phyloP scores from a whole-genome alignment of 1,140 invertebrate genomes.

The Drosophila pallidifrons region DNA sequence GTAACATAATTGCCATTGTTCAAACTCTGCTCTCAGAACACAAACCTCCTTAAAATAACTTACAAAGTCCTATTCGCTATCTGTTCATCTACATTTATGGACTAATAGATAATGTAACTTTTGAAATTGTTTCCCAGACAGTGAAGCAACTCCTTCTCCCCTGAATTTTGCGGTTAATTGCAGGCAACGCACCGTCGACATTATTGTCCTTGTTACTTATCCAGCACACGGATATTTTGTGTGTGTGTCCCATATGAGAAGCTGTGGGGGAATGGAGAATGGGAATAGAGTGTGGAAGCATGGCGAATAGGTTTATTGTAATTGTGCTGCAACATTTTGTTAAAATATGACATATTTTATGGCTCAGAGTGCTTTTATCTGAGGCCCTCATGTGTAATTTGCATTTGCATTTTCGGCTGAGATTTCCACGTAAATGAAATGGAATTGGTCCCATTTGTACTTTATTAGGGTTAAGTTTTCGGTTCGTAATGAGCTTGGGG shows the following conservation, averaged over 20 bases:
- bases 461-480: conserved; percentile 74
- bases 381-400: conserved; percentile 31
- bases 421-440: conserved; percentile 56
- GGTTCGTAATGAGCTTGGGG: background rate
- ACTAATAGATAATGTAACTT: conserved; percentile 79
- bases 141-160: conserved; percentile 3
- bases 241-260: conserved; percentile 75
- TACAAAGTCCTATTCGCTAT: conserved; percentile 18
- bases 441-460: conserved; percentile 82
- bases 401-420: conserved; percentile 64
- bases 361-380: conserved; percentile 78
- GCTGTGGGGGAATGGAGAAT: background rate
- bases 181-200: conserved; percentile 33
- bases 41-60: conserved; percentile 4
- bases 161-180: conserved; percentile 47
- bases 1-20: background rate
- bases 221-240: no score
- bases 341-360: conserved; percentile 85
- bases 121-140: conserved; percentile 62
- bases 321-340: conserved; percentile 75
- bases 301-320: conserved; percentile 83
- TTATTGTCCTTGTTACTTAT: conserved; percentile 59
- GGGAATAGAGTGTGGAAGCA: conserved; percentile 22
- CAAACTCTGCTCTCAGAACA: background rate
- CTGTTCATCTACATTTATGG: conserved; percentile 70